Conservation (phyloP, 2,113 vertebrate genomes). For the sheep (Ovis aries) region ARS-UI_Ramb_v3.0 NC_056055.1:147874501-147875000, state of each 20-base stretch:
- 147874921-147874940: neutral
- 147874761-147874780: neutral
- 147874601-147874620: neutral
- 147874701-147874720: neutral
- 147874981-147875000: neutral
- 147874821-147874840: neutral
- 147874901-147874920: neutral
- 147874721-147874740: neutral
- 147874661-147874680: neutral
- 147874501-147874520: neutral
- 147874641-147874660: neutral
- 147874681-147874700: neutral
- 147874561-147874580: neutral
- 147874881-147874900: constrained; percentile 17
- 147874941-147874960: neutral
- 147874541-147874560: neutral
- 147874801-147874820: neutral
- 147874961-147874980: neutral
- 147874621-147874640: neutral
- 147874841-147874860: neutral
- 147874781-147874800: constrained; percentile 21
- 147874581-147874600: neutral
- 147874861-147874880: neutral
- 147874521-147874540: constrained; percentile 1
- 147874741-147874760: neutral